Evolutionary conservation across 1,140 invertebrate genomes (phyloP), one percentile per base, ranked within the genome.

Genomic region (Procambarus virginalis): DNA sequence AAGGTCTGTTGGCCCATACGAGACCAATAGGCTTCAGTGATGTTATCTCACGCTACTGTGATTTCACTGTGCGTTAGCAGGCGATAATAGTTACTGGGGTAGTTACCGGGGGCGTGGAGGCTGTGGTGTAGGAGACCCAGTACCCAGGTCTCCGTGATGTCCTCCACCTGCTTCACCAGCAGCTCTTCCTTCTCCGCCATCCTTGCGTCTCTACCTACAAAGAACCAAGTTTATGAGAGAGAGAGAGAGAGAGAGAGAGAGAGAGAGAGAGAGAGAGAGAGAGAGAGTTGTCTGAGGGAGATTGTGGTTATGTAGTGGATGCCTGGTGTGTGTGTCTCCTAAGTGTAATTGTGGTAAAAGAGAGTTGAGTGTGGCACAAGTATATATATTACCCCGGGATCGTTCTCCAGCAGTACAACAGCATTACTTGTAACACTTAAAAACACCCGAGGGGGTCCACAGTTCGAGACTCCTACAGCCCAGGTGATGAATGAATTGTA

Each of bases 111-210:
- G 51, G 51, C 8, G 12, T 22, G 46, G 48, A 17, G 9, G 48
- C 17, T 20, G n/a, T 80, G 5, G n/a, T 22, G 51, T 1, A 9
- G 51, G 4, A 55, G 78, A 12, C 78, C 4, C 46, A 12, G 20
- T 48, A 80, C 78, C 78, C 78, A 80, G 48, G 6, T n/a, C 17
- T 80, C 51, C 10, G 48, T 51, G 46, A 80, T 80, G 51, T 80
- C 78, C 46, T 80, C 78, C 78, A 80, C 48, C 46, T 58, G 34
- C 78, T 58, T 20, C 78, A 80, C 4, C 12, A 80, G n/a, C 48
- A 80, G 22, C 12, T 1, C 46, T 14, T 58, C 78, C 78, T 51
- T 48, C 78, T 51, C 78, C 22, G 34, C 75, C 46, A 45, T 48
- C 34, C 6, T 48, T 22, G 3, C 46, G 14, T 76, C 46, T 17